These are phyloP conservation scores for Aproaerema taeniolella DNA, from an alignment of 2,888 invertebrate genomes.

Conservation along the genomic window DNA sequence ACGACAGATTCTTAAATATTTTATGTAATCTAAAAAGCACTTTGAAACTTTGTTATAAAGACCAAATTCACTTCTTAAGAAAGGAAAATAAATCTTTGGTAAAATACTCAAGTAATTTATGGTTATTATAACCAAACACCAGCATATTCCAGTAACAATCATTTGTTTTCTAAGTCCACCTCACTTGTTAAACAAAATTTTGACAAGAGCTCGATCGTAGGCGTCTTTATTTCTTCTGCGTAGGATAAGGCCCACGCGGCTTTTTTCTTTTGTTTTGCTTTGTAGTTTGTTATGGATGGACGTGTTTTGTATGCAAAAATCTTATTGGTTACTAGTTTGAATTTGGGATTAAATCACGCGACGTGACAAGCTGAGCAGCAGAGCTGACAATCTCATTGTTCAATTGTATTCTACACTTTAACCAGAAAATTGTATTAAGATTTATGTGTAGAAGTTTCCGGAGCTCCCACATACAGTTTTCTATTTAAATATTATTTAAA, in stretches of 20 bases:
- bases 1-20: constrained; percentile 25
- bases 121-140: constrained; percentile 47
- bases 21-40: constrained; percentile 1
- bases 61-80: too few relatives aligned
- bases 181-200: constrained; percentile 56
- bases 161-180: constrained; percentile 51
- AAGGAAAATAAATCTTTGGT: constrained; percentile 19
- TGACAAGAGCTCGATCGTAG: constrained; percentile 45
- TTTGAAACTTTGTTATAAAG: not conserved
- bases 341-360: constrained; percentile 26
- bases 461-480: not conserved
- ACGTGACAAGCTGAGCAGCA: constrained; percentile 14
- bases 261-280: constrained; percentile 57
- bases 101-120: constrained; percentile 39
- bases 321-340: constrained; percentile 33
- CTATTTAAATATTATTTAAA: constrained; percentile 22
- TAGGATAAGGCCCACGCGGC: constrained; percentile 46
- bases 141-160: constrained; percentile 42
- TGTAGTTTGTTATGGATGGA: constrained; percentile 40
- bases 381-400: constrained; percentile 36
- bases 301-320: constrained; percentile 53
- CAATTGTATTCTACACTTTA: constrained; percentile 23
- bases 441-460: too few relatives aligned
- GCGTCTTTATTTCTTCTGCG: constrained; percentile 45
- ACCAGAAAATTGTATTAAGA: not conserved